These are phyloP conservation scores for Erannis defoliaria DNA, from an alignment of 2,888 invertebrate genomes.

Conservation along the genomic window DNA sequence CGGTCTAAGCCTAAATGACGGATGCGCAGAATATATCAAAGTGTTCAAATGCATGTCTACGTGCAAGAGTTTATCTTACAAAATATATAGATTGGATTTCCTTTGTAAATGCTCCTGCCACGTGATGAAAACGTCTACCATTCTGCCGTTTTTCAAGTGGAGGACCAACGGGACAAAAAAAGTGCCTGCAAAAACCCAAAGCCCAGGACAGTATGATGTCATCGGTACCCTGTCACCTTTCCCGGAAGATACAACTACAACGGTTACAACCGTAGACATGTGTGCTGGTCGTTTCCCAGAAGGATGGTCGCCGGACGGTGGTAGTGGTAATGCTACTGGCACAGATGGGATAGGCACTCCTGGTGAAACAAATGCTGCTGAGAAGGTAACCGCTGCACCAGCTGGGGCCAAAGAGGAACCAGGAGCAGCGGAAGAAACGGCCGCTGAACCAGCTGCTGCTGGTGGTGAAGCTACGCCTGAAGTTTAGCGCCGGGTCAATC, in stretches of 20 bases:
- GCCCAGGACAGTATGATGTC: constrained; percentile 63
- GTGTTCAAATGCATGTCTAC: constrained; percentile 71
- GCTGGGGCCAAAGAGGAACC: not conserved
- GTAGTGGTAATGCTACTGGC: not conserved
- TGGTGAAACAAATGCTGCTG: not conserved
- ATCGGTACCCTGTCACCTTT: constrained; percentile 64
- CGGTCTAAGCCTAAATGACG: constrained; percentile 63
- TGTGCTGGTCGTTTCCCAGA: not conserved
- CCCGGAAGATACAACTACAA: not conserved
- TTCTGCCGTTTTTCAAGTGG: constrained; percentile 70
- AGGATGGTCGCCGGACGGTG: not conserved
- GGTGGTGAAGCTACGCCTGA: not conserved
- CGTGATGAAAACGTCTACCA: constrained; percentile 63
- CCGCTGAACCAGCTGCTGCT: not conserved
- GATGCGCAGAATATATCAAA: constrained; percentile 60
- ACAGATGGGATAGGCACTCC: not conserved
- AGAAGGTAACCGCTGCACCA: too few relatives aligned
- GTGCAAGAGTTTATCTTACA: constrained; percentile 71
- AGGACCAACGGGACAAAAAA: constrained; percentile 68
- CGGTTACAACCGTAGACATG: not conserved
- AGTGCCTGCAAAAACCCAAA: constrained; percentile 56
- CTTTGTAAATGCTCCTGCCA: constrained; percentile 72
- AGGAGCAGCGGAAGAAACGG: not conserved
- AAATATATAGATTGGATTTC: constrained; percentile 62
- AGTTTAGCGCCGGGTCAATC: not conserved